Evolutionary conservation across 2,888 invertebrate genomes (phyloP).

Genomic region (Eucriotettix oculatus): DNA sequence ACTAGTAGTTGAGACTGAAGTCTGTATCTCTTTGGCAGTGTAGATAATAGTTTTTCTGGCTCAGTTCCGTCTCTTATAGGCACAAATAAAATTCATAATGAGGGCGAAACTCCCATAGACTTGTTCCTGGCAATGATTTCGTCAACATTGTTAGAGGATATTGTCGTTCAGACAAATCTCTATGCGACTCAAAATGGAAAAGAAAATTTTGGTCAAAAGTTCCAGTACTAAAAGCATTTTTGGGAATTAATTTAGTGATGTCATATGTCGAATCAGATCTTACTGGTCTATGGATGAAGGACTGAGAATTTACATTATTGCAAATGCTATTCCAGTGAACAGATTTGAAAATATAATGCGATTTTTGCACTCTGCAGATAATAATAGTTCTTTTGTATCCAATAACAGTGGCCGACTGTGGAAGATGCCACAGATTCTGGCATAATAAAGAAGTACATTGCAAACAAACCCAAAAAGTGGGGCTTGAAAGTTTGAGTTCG

Average conservation of each 20-base stretch:
- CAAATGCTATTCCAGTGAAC: neutral
- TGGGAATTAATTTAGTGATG: neutral
- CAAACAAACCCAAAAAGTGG: neutral
- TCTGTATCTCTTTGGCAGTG: neutral
- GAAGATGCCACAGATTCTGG: neutral
- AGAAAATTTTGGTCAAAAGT: neutral
- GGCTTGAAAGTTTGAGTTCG: neutral
- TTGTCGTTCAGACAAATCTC: neutral
- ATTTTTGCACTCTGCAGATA: neutral
- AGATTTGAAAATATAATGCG: neutral
- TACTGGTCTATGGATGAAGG: neutral
- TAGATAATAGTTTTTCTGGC: neutral
- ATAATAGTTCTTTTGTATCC: neutral
- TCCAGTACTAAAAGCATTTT: neutral
- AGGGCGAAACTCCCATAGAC: neutral
- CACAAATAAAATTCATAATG: neutral
- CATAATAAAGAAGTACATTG: neutral
- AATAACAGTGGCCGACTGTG: neutral
- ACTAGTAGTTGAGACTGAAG: neutral
- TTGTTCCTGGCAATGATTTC: neutral
- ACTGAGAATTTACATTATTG: neutral
- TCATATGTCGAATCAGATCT: neutral
- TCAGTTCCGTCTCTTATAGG: neutral
- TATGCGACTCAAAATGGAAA: neutral
- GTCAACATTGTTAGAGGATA: neutral